Base-by-base conservation (phyloP, 2,888 invertebrate genomes). In the Dermolepida albohirtum region DNA sequence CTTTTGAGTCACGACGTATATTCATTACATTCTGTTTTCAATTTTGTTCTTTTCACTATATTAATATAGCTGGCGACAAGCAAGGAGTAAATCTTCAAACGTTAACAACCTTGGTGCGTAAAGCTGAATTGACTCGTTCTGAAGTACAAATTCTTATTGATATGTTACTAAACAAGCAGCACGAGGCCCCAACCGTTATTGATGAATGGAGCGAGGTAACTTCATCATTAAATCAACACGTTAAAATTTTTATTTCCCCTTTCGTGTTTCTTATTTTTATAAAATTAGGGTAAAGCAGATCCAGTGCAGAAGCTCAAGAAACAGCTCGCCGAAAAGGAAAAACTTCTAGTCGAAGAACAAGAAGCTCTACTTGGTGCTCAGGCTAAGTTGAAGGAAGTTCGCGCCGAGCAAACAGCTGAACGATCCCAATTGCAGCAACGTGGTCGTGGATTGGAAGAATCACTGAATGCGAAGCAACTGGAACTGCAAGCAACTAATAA, bases 111-210 rank as follows among this genome's bases (percentile, higher is more conserved):
- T 77, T 80, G 77, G 90, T 96, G 70, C 90, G 91, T 74, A 91
- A 91, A 75, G 92, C 95, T 71, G 90, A 92, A 74, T 87, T 97
- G 54, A 93, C 93, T 72, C 93, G 94, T 75, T 90, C 89, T 67
- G 96, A 97, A 85, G 92, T 95, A 74, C 96, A 96, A 85, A 89
- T 92, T 74, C 88, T 96, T 66, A 95, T 96, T 75, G 95, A 97
- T 82, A 90, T 93, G 73, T 87, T 97, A 76, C 87, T 96, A 75
- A 95, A 95, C 85, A 95, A 95, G 81, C 95, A 95, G 82, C 90
- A 93, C 81, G 91, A 91, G 81, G 91, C 91, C 71, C 89, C 91
- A 0, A 80, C 82, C 29, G 87, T 90, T 73, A 89, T 92, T 78
- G 90, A 93, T 1, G 95, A 95, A 78, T 95, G 95, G 95, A 90